Conservation (phyloP, 1,140 invertebrate species). For the Drosophila nannoptera region DNA sequence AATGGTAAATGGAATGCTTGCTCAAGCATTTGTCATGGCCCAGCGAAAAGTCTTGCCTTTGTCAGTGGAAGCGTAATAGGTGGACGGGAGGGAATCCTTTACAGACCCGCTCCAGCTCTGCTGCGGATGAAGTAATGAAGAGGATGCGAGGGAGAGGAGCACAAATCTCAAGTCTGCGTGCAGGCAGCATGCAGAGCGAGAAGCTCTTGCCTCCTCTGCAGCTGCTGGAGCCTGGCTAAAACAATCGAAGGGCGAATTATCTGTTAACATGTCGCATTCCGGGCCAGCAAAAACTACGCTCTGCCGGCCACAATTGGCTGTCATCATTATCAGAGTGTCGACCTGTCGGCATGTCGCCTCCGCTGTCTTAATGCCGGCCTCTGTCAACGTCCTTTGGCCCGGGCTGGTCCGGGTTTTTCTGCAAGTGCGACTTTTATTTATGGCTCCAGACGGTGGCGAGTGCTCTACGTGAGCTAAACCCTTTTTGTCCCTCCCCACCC, state of each 20-base stretch:
- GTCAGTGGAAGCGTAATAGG: conserved; percentile 15
- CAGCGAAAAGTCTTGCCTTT: conserved; percentile 20
- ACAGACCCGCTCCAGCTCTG: not conserved
- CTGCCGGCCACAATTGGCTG: conserved; percentile 51
- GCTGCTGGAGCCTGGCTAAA: not conserved
- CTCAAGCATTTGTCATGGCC: conserved; percentile 35
- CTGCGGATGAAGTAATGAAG: not conserved
- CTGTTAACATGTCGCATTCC: not conserved
- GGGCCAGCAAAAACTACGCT: not conserved
- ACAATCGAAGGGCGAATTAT: not conserved
- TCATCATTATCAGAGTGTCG: conserved; percentile 50
- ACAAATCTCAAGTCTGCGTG: too few species aligned
- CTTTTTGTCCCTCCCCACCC: conserved; percentile 34
- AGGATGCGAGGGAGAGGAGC: too few species aligned
- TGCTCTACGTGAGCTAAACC: conserved; percentile 57
- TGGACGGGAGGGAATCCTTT: not conserved
- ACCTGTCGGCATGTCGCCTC: conserved; percentile 13
- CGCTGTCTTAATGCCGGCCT: conserved; percentile 35
- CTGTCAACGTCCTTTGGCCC: conserved; percentile 47
- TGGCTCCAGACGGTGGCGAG: conserved; percentile 34
- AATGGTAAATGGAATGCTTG: not conserved
- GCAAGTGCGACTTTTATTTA: conserved; percentile 58
- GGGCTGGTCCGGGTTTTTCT: conserved; percentile 13
- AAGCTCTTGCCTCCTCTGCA: too few species aligned
- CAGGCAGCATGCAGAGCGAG: too few species aligned